Evolutionary conservation across 35 echinoderm and acorn worm genomes (phyloP), one percentile per base, ranked within the genome.

Genomic region (Hemicentrotus pulcherrimus): DNA sequence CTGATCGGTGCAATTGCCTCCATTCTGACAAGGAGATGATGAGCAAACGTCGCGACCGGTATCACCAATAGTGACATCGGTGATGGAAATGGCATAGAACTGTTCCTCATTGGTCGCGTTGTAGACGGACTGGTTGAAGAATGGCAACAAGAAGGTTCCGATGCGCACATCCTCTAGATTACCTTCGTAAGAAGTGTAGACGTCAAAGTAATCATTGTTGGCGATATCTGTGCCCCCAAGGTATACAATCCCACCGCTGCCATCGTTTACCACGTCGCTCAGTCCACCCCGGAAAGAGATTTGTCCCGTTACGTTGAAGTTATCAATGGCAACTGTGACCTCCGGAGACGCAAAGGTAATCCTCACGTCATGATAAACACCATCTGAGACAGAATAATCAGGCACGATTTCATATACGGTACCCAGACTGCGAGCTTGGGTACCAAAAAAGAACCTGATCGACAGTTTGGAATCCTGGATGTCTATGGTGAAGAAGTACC

Each of bases 151-250:
- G 32, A 96, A 45, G 0, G 89, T 95, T 7, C 98, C 98, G 4
- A 99, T 96, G 45, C 98, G 86, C 5, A 99, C 88, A 3, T 97
- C 96, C 22, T 99, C 95, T n/a, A 99, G 86, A 70, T 96, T 97
- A 5, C 98, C 98, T 16, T 94, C 61, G 46, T 96, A 99, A 16
- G 86, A 50, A 30, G 88, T 88, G 47, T 46, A 91, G 48, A 95
- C 94, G 70, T 18, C 30, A 86, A 97, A 97, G 32, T 94, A 91
- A 6, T 48, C 16, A 32, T 70, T 85, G 46, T 95, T 94, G 31
- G 91, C 45, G 47, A 97, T 46, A 41, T 97, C 90, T 15, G 92
- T 95, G 48, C 90, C 95, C 4, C 94, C 97, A 11, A 98, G 92
- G 47, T 85, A 95, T 2, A 98, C 95, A 47, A 48, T 48, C 1